A percentile compares a stretch with the other conserved stretches of the same genome.
Evolutionary conservation across 2,113 vertebrate genomes (phyloP).

Genomic region (Pipa parva): DNA sequence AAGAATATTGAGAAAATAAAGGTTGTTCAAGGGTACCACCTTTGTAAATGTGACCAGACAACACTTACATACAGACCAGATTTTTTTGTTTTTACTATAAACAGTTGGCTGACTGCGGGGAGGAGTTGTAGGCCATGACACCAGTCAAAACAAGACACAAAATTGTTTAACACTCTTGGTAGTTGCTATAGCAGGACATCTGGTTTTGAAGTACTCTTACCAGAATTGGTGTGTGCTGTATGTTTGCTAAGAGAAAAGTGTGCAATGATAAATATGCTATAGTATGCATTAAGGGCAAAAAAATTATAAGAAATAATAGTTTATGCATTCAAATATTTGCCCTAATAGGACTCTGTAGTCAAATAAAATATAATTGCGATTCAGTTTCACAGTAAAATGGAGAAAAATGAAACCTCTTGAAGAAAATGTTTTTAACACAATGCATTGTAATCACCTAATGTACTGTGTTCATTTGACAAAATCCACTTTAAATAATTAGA

Average conservation of each 20-base stretch:
- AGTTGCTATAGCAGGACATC: slow-evolving; percentile 40
- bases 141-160: slow-evolving; percentile 33
- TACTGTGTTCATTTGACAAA: no score
- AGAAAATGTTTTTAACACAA: no score
- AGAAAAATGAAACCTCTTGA: no score
- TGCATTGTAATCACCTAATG: no score
- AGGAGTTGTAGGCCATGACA: slow-evolving; percentile 26
- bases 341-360: no score
- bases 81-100: slow-evolving; percentile 6
- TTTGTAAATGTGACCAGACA: background rate
- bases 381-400: no score
- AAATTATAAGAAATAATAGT: background rate
- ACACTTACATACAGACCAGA: slow-evolving; percentile 28
- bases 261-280: background rate
- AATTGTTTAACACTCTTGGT: slow-evolving; percentile 19
- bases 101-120: slow-evolving; percentile 4
- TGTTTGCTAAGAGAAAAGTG: slow-evolving; percentile 6
- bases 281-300: background rate
- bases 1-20: slow-evolving; percentile 8
- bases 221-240: background rate
- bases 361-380: no score
- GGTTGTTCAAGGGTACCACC: slow-evolving; percentile 1
- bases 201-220: background rate
- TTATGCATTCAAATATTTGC: no score
- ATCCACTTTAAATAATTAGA: no score